These are phyloP conservation scores for Catocala sponsa DNA, from an alignment of 2,888 invertebrate genomes.

Conservation along the genomic window DNA sequence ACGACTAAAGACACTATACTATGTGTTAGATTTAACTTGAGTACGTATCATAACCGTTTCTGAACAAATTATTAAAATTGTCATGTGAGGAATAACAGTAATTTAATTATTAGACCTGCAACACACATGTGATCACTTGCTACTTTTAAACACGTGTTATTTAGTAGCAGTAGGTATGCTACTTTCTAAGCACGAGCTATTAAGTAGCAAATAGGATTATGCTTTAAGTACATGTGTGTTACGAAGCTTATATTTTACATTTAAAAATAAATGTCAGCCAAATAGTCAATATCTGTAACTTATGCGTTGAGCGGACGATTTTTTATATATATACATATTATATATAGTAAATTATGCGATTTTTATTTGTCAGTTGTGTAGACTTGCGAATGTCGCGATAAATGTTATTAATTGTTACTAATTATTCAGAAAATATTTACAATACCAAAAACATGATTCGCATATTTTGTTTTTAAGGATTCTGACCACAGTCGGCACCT, in stretches of 20 bases:
- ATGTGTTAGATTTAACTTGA: constrained; percentile 72
- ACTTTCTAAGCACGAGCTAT: no score
- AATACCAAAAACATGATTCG: no score
- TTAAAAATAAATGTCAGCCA: constrained; percentile 7
- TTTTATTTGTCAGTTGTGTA: constrained; percentile 8
- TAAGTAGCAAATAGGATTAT: no score
- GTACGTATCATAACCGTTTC: constrained; percentile 73
- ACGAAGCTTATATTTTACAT: neutral
- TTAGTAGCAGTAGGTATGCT: no score
- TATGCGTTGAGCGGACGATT: constrained; percentile 39
- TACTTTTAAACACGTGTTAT: no score
- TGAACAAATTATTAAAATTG: constrained; percentile 12
- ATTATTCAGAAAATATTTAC: no score
- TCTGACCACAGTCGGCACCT: no score
- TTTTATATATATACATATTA: constrained; percentile 22
- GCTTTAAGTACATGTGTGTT: neutral
- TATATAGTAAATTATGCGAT: constrained; percentile 25
- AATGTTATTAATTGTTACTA: neutral
- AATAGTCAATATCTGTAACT: constrained; percentile 13
- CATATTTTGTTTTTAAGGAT: no score
- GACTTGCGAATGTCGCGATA: constrained; percentile 16
- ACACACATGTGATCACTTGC: neutral
- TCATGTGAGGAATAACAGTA: neutral
- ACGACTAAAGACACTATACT: constrained; percentile 74
- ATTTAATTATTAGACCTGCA: neutral